These are phyloP conservation scores for Darevskia nairensis DNA, from an alignment of 2,797 vertebrate genomes.

Conservation along the genomic window DNA sequence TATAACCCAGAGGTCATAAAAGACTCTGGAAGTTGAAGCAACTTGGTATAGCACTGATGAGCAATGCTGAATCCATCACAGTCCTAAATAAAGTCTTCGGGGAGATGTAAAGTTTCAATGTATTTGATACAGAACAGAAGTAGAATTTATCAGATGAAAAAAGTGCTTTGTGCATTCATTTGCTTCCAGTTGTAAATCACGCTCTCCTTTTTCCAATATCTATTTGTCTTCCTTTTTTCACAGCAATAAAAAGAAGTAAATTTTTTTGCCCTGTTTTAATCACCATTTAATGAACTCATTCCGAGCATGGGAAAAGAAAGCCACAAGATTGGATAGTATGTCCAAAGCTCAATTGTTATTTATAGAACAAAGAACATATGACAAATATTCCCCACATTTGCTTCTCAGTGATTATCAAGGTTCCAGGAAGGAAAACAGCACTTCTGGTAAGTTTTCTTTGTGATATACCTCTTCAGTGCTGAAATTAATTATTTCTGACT, in stretches of 20 bases:
- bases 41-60: slow-evolving; percentile 33
- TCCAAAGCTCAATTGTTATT: slow-evolving; percentile 63
- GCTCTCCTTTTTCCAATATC: slow-evolving; percentile 12
- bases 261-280: slow-evolving; percentile 48
- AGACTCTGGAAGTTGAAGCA: slow-evolving; percentile 14
- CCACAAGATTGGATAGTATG: slow-evolving; percentile 48
- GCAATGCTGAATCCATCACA: neutral
- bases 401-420: slow-evolving; percentile 47
- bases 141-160: slow-evolving; percentile 35
- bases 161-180: slow-evolving; percentile 32
- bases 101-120: slow-evolving; percentile 43
- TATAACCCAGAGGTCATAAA: slow-evolving; percentile 28
- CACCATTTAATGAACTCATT: slow-evolving; percentile 65
- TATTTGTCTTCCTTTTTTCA: slow-evolving; percentile 34
- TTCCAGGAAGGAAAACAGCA: slow-evolving; percentile 36
- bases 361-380: slow-evolving; percentile 47
- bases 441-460: slow-evolving; percentile 60
- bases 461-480: neutral
- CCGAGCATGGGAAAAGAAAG: slow-evolving; percentile 54
- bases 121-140: slow-evolving; percentile 56
- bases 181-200: slow-evolving; percentile 34
- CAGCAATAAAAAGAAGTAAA: slow-evolving; percentile 49
- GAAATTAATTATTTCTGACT: too few species aligned
- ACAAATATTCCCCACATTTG: slow-evolving; percentile 61
- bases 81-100: slow-evolving; percentile 57